Base-by-base conservation (phyloP, 2,113 vertebrate genomes). In the Hyla sarda region DNA sequence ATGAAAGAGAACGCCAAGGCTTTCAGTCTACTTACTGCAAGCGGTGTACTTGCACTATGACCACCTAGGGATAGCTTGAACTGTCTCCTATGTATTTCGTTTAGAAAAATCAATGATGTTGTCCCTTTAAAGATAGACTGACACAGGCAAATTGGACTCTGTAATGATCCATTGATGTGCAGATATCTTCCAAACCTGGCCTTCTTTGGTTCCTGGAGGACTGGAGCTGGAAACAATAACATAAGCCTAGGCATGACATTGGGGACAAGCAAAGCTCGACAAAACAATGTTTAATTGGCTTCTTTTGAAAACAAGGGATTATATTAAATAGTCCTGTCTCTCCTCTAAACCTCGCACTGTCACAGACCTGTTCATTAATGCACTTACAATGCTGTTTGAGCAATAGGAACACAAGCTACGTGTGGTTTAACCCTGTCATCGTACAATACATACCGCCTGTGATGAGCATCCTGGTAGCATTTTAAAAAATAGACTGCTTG, bases 251-350 rank as follows among this genome's bases (percentile, higher is more conserved):
- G 65, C 28, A 72, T 54, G 21, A 47, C 47, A 72, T 25, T 54
- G 81, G 81, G 81, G 67, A 83, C 47, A 41, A 52, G 65, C 30
- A 81, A 81, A 81, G 78, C 78, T 81, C 54, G 16, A 72, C 47
- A 72, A 54, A 83, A 45, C 48, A 83, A 56, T 25, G 48, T 71
- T 37, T 83, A 83, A 83, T 83, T 83, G 81, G 81, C 67, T 21
- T 83, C 32, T 37, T 54, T 72, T 83, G 81, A 83, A 52, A 83
- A 83, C 67, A 52, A 83, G 47, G 81, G 81, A 83, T 83, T 83
- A 83, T 50, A 54, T 71, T 83, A 72, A 83, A 83, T 19, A 56
- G 65, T 28, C 25, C 23, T 56, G 65, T 83, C 21, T 83, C 65
- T 72, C 32, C 48, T 72, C 17, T 72, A 83, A 83, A 83, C 48